Base-by-base conservation (phyloP, 2,797 vertebrate genomes). In the Cottoperca gobio region DNA sequence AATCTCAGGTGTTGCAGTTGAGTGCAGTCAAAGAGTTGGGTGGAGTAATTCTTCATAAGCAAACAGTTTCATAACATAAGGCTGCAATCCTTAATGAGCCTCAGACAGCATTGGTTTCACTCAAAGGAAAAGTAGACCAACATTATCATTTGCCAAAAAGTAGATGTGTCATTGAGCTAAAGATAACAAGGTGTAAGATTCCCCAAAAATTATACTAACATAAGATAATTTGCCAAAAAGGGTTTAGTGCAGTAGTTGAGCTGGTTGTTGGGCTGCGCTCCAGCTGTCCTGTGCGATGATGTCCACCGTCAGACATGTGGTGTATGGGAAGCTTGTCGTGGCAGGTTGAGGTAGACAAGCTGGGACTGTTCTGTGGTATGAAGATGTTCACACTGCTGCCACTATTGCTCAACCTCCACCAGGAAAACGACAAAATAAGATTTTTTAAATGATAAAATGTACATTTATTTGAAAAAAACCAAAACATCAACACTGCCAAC, bases 351-450 rank as follows among this genome's bases (percentile, higher is more conserved):
- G 60, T 2, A 45, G 90, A 86, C 91, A 86, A 78, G 89, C 83
- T 58, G 49, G 58, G 82, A 86, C 89, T 59, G 42, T 67, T 87
- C 79, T 72, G 67, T 88, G 92, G 91, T 86, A 92, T 93, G 91
- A 84, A 84, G 81, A 61, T 65, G 35, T 76, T 75, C 46, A 61
- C 10, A 54, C 52, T 4, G 2, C 31, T 33, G 42, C 55, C 31
- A 33, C 31, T 33, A 33, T 8, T 33, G 31, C 31, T 33, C 31
- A 33, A 33, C 31, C 33, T 33, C 33, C 31, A 7, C 31, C 31
- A 33, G 8, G 31, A 33, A 33, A 33, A 33, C 33, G 6, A n/a
- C n/a, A n/a, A 33, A 33, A 8, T 8, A 33, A 6, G 26, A 26
- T 26, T 26, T 6, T 33, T 33, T 8, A 33, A 33, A 33, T 33